Evolutionary conservation across 2,113 vertebrate species (phyloP).

Genomic region (Myrmecobius fasciatus): DNA sequence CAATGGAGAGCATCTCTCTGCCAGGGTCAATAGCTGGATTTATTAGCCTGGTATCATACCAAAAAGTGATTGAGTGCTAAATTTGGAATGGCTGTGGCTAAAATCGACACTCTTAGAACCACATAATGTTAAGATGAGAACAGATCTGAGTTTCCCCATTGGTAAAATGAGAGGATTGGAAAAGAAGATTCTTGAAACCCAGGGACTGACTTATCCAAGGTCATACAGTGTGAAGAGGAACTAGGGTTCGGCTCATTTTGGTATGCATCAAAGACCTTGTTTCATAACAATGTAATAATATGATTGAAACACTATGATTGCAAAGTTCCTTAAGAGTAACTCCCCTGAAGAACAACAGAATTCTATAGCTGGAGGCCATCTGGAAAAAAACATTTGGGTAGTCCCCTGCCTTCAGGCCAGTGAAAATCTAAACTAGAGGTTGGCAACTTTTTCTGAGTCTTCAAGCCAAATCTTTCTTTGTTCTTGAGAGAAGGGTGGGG

Average conservation of each 20-base stretch:
- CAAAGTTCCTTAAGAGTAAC: background rate
- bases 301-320: background rate
- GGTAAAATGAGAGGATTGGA: background rate
- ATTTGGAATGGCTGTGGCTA: background rate
- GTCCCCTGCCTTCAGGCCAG: background rate
- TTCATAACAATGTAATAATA: background rate
- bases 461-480: background rate
- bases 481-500: background rate
- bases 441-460: background rate
- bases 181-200: background rate
- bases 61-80: background rate
- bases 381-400: background rate
- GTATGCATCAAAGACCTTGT: background rate
- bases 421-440: background rate
- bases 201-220: background rate
- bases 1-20: conserved; percentile 38
- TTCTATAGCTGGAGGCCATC: background rate
- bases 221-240: background rate
- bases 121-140: background rate
- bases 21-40: accelerated
- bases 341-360: background rate
- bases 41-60: background rate
- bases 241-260: background rate
- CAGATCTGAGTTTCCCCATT: background rate
- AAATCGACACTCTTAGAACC: background rate